Conservation (phyloP, 1,140 invertebrate species). For the Trachymyrmex cornetzi region DNA sequence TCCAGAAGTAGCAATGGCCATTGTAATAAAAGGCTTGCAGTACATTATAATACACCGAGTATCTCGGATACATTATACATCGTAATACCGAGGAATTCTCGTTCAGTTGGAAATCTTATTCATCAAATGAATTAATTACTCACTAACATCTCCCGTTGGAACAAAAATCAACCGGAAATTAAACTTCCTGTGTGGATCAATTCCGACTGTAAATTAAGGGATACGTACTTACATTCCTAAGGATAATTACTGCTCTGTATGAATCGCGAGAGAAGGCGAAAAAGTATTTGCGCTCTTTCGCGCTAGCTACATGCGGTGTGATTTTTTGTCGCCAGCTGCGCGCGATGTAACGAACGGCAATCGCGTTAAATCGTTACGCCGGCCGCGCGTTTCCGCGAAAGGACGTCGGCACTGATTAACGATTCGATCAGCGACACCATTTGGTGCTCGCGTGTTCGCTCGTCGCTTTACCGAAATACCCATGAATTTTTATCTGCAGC, state of each 20-base stretch:
- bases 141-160: neutral
- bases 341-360: constrained; percentile 58
- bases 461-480: constrained; percentile 42
- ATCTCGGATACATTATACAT: neutral
- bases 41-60: neutral
- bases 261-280: constrained; percentile 28
- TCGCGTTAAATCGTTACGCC: constrained; percentile 64
- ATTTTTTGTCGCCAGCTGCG: constrained; percentile 55
- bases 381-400: constrained; percentile 58
- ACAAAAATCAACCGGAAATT: constrained; percentile 54
- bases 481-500: constrained; percentile 57
- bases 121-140: constrained; percentile 43
- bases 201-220: constrained; percentile 41
- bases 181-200: constrained; percentile 49
- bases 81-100: neutral
- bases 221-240: constrained; percentile 13
- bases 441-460: constrained; percentile 20
- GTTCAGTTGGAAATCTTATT: constrained; percentile 28
- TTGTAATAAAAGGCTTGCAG: neutral
- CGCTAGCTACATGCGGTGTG: constrained; percentile 27
- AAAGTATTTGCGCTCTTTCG: constrained; percentile 38
- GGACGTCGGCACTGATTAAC: constrained; percentile 61
- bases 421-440: constrained; percentile 64
- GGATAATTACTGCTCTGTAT: constrained; percentile 29
- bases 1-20: too few relatives aligned